Percentiles rank a stretch among this genome's conserved stretches.
phyloP scores from a whole-genome alignment of 37 sponge, comb jelly and placozoan species.

The Axinella damicornis region DNA sequence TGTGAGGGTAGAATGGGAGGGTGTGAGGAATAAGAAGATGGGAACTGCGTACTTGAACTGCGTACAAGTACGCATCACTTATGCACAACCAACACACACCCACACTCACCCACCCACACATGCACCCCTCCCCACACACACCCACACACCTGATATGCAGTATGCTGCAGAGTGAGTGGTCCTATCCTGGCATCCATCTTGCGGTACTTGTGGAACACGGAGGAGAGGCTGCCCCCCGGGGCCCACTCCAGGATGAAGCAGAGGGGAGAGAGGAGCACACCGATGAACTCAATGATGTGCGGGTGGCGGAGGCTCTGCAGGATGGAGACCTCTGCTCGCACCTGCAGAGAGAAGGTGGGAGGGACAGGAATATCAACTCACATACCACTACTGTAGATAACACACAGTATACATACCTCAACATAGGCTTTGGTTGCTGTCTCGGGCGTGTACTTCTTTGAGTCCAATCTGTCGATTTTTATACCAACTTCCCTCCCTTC shows the following conservation, averaged over 20 bases:
- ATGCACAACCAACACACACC: no score
- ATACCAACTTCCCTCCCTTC: slow-evolving; percentile 85
- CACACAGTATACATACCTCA: slow-evolving; percentile 40
- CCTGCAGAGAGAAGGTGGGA: slow-evolving; percentile 16
- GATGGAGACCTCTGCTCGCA: slow-evolving; percentile 79
- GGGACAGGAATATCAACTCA: no score
- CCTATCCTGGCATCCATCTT: slow-evolving; percentile 69
- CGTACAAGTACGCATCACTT: no score
- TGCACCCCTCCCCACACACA: no score
- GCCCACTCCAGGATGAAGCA: slow-evolving; percentile 94
- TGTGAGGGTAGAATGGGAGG: slow-evolving; percentile 9
- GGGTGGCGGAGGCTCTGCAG: slow-evolving; percentile 72
- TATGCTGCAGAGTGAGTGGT: slow-evolving; percentile 66
- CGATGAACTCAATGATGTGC: slow-evolving; percentile 78
- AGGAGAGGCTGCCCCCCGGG: slow-evolving; percentile 64
- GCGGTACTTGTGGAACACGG: slow-evolving; percentile 63
- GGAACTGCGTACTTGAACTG: no score
- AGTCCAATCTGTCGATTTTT: slow-evolving; percentile 72
- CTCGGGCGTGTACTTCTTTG: slow-evolving; percentile 37
- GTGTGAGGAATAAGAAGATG: neutral
- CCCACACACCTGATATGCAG: slow-evolving; percentile 65
- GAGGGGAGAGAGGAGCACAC: slow-evolving; percentile 80
- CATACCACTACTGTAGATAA: no score
- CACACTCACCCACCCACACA: no score
- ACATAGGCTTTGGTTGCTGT: slow-evolving; percentile 59